Evolutionary conservation across 1,140 invertebrate species (phyloP).

Genomic region (Hermatobates lingyangjiaoensis): DNA sequence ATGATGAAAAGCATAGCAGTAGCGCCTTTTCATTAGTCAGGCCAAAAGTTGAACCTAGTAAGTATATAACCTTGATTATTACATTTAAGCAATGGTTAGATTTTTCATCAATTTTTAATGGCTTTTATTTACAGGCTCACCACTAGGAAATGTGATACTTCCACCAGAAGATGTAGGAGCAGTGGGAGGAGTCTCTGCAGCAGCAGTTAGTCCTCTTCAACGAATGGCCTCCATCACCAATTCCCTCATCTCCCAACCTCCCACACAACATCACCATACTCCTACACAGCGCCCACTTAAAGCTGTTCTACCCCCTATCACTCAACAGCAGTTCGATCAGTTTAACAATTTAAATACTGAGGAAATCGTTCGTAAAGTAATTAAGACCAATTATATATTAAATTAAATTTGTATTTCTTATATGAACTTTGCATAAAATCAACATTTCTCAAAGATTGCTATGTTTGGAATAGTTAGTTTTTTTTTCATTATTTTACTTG

Average conservation of each 20-base stretch:
- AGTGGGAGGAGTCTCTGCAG: conserved; percentile 31
- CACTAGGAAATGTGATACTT: conserved; percentile 59
- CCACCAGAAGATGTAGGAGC: conserved; percentile 54
- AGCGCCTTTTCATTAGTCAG: conserved; percentile 68
- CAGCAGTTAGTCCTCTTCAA: conserved; percentile 78
- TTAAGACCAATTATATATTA: conserved; percentile 1
- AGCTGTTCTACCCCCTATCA: conserved; percentile 91
- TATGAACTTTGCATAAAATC: too few relatives aligned
- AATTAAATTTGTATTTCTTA: not conserved
- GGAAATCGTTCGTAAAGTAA: conserved; percentile 85
- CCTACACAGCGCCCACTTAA: conserved; percentile 72
- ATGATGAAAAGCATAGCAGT: conserved; percentile 55
- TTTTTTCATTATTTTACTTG: too few relatives aligned
- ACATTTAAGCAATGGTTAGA: too few relatives aligned
- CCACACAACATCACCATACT: conserved; percentile 60
- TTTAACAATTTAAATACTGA: conserved; percentile 97
- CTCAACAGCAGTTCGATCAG: conserved; percentile 95
- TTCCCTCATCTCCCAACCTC: conserved; percentile 79
- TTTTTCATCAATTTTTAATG: too few relatives aligned
- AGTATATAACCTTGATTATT: too few relatives aligned
- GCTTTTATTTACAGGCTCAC: conserved; percentile 36
- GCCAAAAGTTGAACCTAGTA: conserved; percentile 54
- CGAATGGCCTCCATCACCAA: conserved; percentile 96
- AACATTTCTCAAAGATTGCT: too few relatives aligned
- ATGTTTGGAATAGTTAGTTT: too few relatives aligned